Evolutionary conservation across 1,140 invertebrate species (phyloP), one percentile per base, ranked within the genome.

Genomic region (Tigriopus japonicus): DNA sequence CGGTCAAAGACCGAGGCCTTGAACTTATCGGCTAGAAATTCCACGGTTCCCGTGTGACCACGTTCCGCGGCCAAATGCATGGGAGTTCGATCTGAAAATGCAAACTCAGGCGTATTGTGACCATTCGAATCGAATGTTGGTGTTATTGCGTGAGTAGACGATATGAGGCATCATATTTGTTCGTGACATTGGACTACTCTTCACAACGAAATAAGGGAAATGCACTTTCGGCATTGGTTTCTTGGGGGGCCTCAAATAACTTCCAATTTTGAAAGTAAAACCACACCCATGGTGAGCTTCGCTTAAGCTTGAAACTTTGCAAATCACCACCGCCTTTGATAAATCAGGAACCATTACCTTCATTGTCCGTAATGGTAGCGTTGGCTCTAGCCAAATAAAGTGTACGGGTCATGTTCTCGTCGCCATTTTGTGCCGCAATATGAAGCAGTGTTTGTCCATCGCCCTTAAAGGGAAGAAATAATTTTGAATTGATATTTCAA

Each of bases 11-110:
- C 88, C 49, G 89, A 92, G 1, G 91, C 91, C 72, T 89, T 91
- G 73, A 97, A 98, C 73, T 98, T 98, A 69, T 98, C 94, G 0
- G 92, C 90, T 19, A 99, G 72, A 6, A 96, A 76, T 70, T 98
- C 95, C 12, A 99, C 96, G 62, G 97, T 84, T 28, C 81, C 78
- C 1, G 91, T 94, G 68, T 97, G 88, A 0, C 95, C 95, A 69
- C 89, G 85, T 73, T 98, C 93, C 0, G 95, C 93, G 5, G 95
- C 95, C 63, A 98, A 75, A 72, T 98, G 94, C 77, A 98, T 85
- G 0, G 94, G 90, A 7, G 90, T 96, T 42, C 91, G 80, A 73
- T 98, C 93, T 86, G 71, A 17, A 63, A 28, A 54, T 40, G 62
- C 15, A 42, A 40, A 35, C 28, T 35, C 28, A 35, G 9, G 28